Evolutionary conservation across 1,140 invertebrate species (phyloP), one percentile per base, ranked within the genome.

Genomic region (Bombus difficillimus): DNA sequence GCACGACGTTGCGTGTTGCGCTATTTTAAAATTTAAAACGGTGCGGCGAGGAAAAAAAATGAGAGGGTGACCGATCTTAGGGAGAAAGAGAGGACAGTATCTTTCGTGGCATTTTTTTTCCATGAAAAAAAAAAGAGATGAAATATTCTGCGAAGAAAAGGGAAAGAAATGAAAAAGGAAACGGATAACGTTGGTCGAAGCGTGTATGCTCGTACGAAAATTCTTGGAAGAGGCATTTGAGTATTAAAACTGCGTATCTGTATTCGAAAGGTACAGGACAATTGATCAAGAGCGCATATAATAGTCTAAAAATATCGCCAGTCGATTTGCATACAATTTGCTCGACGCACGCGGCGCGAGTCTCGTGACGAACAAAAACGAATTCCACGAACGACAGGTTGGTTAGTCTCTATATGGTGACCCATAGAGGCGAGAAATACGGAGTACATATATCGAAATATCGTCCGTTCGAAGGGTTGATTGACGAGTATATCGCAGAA

Each of bases 241-340:
- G 22, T 62, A 34, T 25, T 41, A 43, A 43, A 62, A 62, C n/a
- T 5, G 13, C 34, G 32, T 59, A 39, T 59, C 47, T 37, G 32
- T 37, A 37, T 76, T 57, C 47, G 53, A 62, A 37, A 39, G 34
- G 79, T 59, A 39, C 25, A 18, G 28, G 66, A 57, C 69, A 79
- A 71, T 84, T 39, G 66, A 80, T 69, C 74, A 18, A 43, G 37
- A 37, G 43, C 12, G 53, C 37, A 6, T 32, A 80, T 41, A 25
- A 32, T 62, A 37, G 75, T 43, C 53, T 41, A 80, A 71, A 84
- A 72, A 69, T 71, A 81, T 79, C 37, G 39, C 41, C 22, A 18
- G 22, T 6, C 15, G 53, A 72, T 79, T 84, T 84, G 83, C 83
- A 72, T 78, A 80, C 76, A 80, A 84, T 79, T 53, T 53, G 66